Evolutionary conservation across 2,888 invertebrate species (phyloP).

Genomic region (Notocelia uddmanniana): DNA sequence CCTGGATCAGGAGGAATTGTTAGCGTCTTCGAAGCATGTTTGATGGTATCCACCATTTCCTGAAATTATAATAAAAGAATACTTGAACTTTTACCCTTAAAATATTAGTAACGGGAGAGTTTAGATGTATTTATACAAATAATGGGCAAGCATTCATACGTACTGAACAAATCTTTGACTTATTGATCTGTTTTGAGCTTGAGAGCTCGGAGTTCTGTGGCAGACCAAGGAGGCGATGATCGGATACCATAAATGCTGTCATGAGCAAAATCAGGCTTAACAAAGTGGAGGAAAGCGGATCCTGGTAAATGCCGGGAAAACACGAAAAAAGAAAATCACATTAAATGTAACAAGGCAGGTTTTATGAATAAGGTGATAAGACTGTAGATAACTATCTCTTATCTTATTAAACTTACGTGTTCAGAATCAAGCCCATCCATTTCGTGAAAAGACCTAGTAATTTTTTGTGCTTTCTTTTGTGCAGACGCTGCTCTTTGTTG

Average conservation of each 20-base stretch:
- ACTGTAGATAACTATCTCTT: not conserved
- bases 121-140: too few species aligned
- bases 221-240: too few species aligned
- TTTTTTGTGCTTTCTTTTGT: constrained; percentile 71
- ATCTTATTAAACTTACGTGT: constrained; percentile 56
- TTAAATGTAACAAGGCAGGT: too few species aligned
- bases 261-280: too few species aligned
- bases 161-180: too few species aligned
- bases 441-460: constrained; percentile 64
- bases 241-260: too few species aligned
- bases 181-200: too few species aligned
- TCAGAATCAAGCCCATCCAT: constrained; percentile 63
- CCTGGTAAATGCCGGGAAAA: too few species aligned
- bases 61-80: constrained; percentile 49
- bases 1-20: constrained; percentile 74
- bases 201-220: too few species aligned
- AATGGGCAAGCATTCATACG: too few species aligned
- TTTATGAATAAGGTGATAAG: not conserved
- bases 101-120: too few species aligned
- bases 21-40: constrained; percentile 64
- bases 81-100: not conserved
- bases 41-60: constrained; percentile 62
- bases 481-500: constrained; percentile 80
- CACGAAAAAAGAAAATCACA: not conserved
- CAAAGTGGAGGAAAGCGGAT: too few species aligned